Conservation (phyloP, 2,888 invertebrate genomes). For the Hedya salicella region DNA sequence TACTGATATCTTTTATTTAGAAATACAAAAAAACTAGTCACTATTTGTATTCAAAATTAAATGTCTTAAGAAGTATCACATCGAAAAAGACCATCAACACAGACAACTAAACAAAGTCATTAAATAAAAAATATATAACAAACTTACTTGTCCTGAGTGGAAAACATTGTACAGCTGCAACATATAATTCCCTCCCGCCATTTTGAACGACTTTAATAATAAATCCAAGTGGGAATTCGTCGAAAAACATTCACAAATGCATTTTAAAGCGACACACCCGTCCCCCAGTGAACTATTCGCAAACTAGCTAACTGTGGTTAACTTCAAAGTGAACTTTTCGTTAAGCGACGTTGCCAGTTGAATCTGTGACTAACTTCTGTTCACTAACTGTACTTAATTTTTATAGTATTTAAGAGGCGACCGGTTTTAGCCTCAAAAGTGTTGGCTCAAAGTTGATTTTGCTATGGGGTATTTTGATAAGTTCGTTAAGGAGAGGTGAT, state of each 20-base stretch:
- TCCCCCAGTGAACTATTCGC: constrained; percentile 50
- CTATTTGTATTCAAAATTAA: not conserved
- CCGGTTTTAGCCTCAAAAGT: constrained; percentile 46
- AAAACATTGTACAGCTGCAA: constrained; percentile 95
- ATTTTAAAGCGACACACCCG: constrained; percentile 59
- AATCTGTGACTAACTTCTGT: constrained; percentile 64
- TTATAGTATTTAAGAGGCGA: constrained; percentile 44
- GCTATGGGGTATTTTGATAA: not conserved
- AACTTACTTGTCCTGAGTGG: constrained; percentile 93
- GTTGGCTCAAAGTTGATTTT: constrained; percentile 1
- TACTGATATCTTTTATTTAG: no score
- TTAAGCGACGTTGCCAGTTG: constrained; percentile 71
- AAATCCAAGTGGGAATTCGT: constrained; percentile 48
- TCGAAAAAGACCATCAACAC: constrained; percentile 7
- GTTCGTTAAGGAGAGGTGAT: constrained; percentile 56
- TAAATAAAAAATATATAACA: constrained; percentile 3
- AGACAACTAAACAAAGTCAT: constrained; percentile 6
- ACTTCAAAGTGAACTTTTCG: constrained; percentile 64
- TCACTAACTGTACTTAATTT: constrained; percentile 60
- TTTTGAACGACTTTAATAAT: constrained; percentile 65
- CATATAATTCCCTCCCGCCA: constrained; percentile 93
- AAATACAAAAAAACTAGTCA: not conserved
- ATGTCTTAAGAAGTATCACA: not conserved
- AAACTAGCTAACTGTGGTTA: constrained; percentile 65
- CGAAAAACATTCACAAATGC: constrained; percentile 52